Base-by-base conservation (phyloP, 2,797 vertebrate species). In the Ciconia nigra region DNA sequence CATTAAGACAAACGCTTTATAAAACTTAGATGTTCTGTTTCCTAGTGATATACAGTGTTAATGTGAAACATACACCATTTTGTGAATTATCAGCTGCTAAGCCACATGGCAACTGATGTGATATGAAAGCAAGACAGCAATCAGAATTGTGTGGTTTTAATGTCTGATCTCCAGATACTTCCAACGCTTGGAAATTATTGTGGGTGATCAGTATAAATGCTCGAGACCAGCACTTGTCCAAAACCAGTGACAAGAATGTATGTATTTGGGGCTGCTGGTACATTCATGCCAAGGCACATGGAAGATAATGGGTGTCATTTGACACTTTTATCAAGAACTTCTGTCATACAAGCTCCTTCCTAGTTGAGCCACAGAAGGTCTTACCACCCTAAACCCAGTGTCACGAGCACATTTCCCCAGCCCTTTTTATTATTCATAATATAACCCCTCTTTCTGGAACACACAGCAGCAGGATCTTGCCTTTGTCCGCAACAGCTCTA, bases 1-100 rank as follows among this genome's bases (percentile, higher is more conserved):
- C 52, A 15, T 26, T 24, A 77, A 42, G 26, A 66, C n/a, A 91
- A 91, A 69, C 0, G 5, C 51, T 65, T 73, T 25, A 58, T 37
- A 73, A 58, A 83, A 86, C 29, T 42, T 10, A 16, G 31, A 77
- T n/a, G 29, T 37, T 87, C 87, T 95, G 95, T 82, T 96, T 94
- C 93, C 79, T 70, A 44, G 37, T 35, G 93, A 95, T 93, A 80
- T 1, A 52, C 42, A 33, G 58, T 11, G 58, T 44, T 88, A 55
- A 72, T 17, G 69, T 33, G 46, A 85, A 92, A 93, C 62, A 57
- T 28, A 61, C 91, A 81, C 84, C 2, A 5, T 66, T 95, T 63
- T 49, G 77, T 52, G 89, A 88, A 79, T 93, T 91, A 96, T 93
- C 92, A 91, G 51, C 78, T 81, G 78, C 72, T 83, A 88, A 90